Evolutionary conservation across 2,113 vertebrate species (phyloP).

Genomic region (Cryptotis parvus): DNA sequence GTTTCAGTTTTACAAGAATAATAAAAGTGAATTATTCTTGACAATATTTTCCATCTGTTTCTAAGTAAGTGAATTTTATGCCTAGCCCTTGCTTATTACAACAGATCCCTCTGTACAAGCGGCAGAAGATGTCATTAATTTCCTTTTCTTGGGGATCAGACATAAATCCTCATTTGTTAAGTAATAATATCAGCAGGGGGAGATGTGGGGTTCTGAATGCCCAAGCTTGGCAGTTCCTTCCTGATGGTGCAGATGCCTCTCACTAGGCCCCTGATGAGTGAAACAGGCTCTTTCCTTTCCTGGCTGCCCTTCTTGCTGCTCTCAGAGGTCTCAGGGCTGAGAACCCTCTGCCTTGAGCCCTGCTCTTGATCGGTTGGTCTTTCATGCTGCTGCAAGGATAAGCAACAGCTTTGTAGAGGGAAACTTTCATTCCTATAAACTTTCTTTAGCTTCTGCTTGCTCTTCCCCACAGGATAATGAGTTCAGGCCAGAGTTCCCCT

Average conservation of each 20-base stretch:
- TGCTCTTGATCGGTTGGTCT: too few relatives aligned
- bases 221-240: background rate
- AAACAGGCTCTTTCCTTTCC: background rate
- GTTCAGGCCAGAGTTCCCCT: background rate
- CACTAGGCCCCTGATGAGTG: conserved; percentile 12
- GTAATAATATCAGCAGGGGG: conserved; percentile 28
- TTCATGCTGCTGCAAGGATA: background rate
- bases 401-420: background rate
- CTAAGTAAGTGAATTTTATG: conserved; percentile 42
- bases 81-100: conserved; percentile 46
- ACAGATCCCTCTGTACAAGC: conserved; percentile 36
- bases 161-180: conserved; percentile 48
- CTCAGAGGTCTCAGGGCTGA: background rate
- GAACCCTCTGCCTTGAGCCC: too few relatives aligned
- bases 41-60: conserved; percentile 37
- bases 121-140: conserved; percentile 37
- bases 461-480: background rate
- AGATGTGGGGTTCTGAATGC: background rate
- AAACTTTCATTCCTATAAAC: background rate
- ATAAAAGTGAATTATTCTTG: conserved; percentile 69
- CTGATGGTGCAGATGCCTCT: conserved; percentile 31
- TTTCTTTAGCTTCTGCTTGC: background rate
- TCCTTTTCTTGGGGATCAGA: conserved; percentile 48
- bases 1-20: conserved; percentile 71
- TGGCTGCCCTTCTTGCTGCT: background rate